Base-by-base conservation (phyloP, 2,797 vertebrate genomes). In the Astyanax mexicanus region DNA sequence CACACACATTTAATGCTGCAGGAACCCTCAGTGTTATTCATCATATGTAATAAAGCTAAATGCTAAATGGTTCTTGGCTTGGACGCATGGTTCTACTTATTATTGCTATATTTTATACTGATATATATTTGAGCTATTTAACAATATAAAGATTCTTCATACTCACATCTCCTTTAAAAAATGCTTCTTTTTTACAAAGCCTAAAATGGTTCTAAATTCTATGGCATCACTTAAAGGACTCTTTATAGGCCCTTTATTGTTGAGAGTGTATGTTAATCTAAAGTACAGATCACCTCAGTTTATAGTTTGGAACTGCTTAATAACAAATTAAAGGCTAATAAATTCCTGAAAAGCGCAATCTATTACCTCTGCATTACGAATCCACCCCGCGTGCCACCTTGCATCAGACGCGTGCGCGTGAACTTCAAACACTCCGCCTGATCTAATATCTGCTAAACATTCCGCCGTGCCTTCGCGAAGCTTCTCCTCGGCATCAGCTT, bases 401-500 rank as follows among this genome's bases (percentile, higher is more conserved):
- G 62, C 66, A 74, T 71, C 40, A 58, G 57, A 54, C 69, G 58
- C 42, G 15, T n/a, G 40, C 29, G 37, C 12, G 21, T 64, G 47
- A 27, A 79, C 71, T 68, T 77, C 70, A 79, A 77, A 82, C 75
- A 72, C 68, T 25, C 32, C 1, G 38, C 51, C 49, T 67, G 60
- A 62, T 83, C 55, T 75, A 80, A 68, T 74, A 65, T 62, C 78
- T 58, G 45, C 9, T 49, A 45, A 57, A 32, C 58, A 73, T n/a
- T 75, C 73, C 69, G 58, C 52, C 60, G 54, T 49, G 80, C 42
- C 37, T 60, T 62, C 21, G 55, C 21, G 54, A 54, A 37, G 58
- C 61, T 68, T 58, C 47, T 77, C 67, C 80, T 37, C 45, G 73
- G 74, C 75, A 83, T 57, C 47, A 75, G 83, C 65, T 75, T 32